Base-by-base conservation (phyloP, 2,888 invertebrate species). In the Lepidochitona cinerea region DNA sequence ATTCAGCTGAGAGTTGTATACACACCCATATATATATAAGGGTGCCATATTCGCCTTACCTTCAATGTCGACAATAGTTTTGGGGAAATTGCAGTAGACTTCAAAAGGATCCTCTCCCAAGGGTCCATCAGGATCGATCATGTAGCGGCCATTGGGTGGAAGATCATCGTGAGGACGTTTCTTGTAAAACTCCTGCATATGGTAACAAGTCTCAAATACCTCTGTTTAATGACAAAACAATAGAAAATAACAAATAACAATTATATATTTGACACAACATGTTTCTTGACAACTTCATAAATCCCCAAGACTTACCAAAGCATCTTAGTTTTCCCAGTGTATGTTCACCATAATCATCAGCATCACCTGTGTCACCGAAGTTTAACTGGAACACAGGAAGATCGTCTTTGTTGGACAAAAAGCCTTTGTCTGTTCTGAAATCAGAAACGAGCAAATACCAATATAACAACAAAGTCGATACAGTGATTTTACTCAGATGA, bases 361-460 rank as follows among this genome's bases (percentile, higher is more conserved):
- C 59, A 29, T 23, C 32, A 59, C 59, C 59, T 4, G 59, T 59
- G 32, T 59, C 59, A 1, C 74, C 70, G 33, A 59, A 74, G 7
- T 32, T 49, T 23, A 78, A 9, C 29, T 41, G 35, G 6, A 54
- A 52, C 12, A 78, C 52, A 12, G 78, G 78, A 26, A 78, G 69
- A 29, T 52, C 49, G 35, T 37, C 53, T 37, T 49, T 72, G 54
- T 79, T 78, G 23, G 74, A 78, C 32, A 79, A 36, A 18, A 65
- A 59, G 14, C 79, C 79, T 7, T 70, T 71, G 37, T 79, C 79
- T 12, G 29, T 23, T 9, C 71, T 67, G 9, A 2, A 7, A n/a
- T n/a, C n/a, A n/a, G n/a, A n/a, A n/a, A n/a, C n/a, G n/a, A n/a
- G n/a, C n/a, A n/a, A n/a, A n/a, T n/a, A n/a, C n/a, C n/a, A n/a